Percentiles rank a stretch among this genome's conserved stretches.
These are phyloP conservation scores for Heliconius ismenius DNA, from an alignment of 2,888 invertebrate genomes.

Conservation along the genomic window DNA sequence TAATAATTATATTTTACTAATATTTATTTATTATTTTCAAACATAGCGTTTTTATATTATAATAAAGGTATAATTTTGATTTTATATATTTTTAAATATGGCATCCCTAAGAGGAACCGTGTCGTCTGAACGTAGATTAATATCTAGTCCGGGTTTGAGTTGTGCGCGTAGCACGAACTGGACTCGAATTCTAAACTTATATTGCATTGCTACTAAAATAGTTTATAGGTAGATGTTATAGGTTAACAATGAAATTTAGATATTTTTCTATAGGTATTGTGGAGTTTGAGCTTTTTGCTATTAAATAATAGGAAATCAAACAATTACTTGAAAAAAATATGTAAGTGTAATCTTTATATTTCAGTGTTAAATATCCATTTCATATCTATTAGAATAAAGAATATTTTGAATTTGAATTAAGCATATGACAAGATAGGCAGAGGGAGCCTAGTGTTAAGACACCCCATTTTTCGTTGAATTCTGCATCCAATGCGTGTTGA, in stretches of 20 bases:
- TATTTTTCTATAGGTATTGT: background rate
- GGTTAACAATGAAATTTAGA: background rate
- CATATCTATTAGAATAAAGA: too few relatives aligned
- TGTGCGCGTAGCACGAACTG: constrained; percentile 32
- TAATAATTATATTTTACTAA: background rate
- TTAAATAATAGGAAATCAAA: background rate
- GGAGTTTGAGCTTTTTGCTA: background rate
- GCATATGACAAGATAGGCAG: too few relatives aligned
- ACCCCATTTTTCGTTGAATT: too few relatives aligned
- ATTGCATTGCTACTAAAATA: constrained; percentile 19
- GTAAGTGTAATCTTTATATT: too few relatives aligned
- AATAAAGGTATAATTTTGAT: background rate
- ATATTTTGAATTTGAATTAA: too few relatives aligned
- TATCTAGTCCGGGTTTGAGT: constrained; percentile 40
- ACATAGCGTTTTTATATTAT: background rate
- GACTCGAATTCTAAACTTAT: constrained; percentile 20
- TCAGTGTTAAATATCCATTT: too few relatives aligned
- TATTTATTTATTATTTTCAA: background rate
- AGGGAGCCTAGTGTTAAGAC: too few relatives aligned
- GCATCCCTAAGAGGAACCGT: constrained; percentile 12
- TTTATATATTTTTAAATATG: background rate
- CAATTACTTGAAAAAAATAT: background rate
- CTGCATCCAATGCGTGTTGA: too few relatives aligned
- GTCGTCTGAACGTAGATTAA: constrained; percentile 37
- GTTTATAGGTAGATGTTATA: background rate